Base-by-base conservation (phyloP, 2,888 invertebrate species). In the Hemistola chrysoprasaria region DNA sequence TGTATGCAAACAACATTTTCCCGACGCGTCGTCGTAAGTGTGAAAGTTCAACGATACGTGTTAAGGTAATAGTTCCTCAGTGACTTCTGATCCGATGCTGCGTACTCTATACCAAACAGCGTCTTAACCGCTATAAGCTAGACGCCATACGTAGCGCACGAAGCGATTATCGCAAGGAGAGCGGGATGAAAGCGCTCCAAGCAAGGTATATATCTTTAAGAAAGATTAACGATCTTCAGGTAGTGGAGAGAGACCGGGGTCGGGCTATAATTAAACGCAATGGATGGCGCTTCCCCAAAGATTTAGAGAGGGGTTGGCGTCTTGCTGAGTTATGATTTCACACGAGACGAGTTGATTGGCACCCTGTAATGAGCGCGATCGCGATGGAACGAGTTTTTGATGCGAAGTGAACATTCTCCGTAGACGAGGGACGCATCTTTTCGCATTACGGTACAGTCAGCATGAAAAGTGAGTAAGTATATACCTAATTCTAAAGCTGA, bases 141-240 rank as follows among this genome's bases (percentile, higher is more conserved):
- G 62, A 48, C 43, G 42, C 57, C 55, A 57, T 50, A 57, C 58
- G 62, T 61, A 62, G 59, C 53, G 68, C 72, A 76, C 71, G 71
- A 74, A 79, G 79, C 82, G 84, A 83, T 86, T 83, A 84, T 67
- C 71, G 71, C 67, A 62, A 62, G 65, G 65, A 68, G 71, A 59
- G 63, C 53, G 58, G 63, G 68, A 69, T 67, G 72, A 72, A 78
- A 71, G 67, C 65, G 71, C 66, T 67, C 70, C 63, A 65, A 72
- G 67, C 71, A 62, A 72, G 72, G 82, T 80, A 82, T 87, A 86
- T 83, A 79, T 87, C 85, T 85, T 85, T 85, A 84, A 85, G 87
- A 87, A 86, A 88, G 87, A 88, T 88, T 88, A 87, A 88, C 88
- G 87, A 86, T 78, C 76, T 74, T 71, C 86, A 87, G 85, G 86